A percentile compares a stretch with the other conserved stretches of the same genome.
phyloP scores from a whole-genome alignment of 2,797 vertebrate genomes.

The Phyllotis vaccarum region DNA sequence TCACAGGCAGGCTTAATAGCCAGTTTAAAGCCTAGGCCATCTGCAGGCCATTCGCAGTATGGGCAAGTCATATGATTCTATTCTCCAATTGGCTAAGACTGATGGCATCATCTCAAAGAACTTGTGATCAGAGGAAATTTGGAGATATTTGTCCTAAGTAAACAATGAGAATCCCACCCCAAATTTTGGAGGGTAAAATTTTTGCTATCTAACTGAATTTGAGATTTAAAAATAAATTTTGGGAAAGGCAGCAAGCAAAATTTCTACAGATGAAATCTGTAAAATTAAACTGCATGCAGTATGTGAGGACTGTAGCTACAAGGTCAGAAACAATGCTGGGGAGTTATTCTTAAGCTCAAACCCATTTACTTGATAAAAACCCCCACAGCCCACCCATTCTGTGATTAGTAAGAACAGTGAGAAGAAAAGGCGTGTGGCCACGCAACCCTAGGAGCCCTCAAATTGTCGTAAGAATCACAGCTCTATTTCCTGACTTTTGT shows the following conservation, averaged over 20 bases:
- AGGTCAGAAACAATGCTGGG: not conserved
- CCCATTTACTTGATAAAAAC: not conserved
- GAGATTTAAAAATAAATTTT: slow-evolving; percentile 51
- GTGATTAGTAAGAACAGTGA: not conserved
- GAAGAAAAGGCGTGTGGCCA: not conserved
- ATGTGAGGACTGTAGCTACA: not conserved
- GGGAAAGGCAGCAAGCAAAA: slow-evolving; percentile 28
- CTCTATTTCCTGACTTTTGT: slow-evolving; percentile 66
- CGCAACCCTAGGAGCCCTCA: not conserved
- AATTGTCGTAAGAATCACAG: slow-evolving; percentile 58
- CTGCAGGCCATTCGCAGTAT: not conserved
- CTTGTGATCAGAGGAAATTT: not conserved
- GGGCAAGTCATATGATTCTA: not conserved
- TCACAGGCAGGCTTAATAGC: not conserved
- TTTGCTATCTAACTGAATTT: slow-evolving; percentile 11
- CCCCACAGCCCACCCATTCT: not conserved
- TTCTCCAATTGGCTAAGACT: not conserved
- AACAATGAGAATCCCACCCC: not conserved
- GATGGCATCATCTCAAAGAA: not conserved
- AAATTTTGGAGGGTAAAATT: slow-evolving; percentile 26
- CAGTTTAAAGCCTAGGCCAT: not conserved
- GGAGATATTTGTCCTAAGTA: not conserved
- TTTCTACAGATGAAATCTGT: not conserved
- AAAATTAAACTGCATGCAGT: slow-evolving; percentile 28
- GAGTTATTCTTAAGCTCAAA: slow-evolving; percentile 28